phyloP scores from a whole-genome alignment of 2,113 vertebrate species.

The Tylochromis polylepis region DNA sequence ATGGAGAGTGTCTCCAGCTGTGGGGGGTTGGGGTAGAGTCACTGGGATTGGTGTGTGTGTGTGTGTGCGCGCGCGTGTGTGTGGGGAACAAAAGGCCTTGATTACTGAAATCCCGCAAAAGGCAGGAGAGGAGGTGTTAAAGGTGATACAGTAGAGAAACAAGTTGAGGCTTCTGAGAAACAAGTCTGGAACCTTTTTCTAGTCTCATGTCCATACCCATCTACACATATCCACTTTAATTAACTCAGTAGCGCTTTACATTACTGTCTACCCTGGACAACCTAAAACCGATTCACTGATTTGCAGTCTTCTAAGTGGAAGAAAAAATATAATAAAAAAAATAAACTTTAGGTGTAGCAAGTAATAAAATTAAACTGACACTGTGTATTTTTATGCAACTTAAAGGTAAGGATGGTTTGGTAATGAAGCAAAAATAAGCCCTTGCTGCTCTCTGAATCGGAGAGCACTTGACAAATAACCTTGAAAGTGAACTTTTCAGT shows the following conservation, averaged over 20 bases:
- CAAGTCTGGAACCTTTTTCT: constrained; percentile 16
- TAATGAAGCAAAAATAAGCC: not conserved
- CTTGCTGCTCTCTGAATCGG: not conserved
- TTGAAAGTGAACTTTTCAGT: constrained; percentile 43
- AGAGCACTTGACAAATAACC: constrained; percentile 27
- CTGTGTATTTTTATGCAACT: not conserved
- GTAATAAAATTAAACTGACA: not conserved
- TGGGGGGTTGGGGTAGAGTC: constrained; percentile 31
- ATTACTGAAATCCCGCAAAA: constrained; percentile 74
- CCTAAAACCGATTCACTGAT: fast-evolving
- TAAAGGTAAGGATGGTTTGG: no score
- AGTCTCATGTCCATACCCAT: constrained; percentile 57
- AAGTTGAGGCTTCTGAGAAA: constrained; percentile 42
- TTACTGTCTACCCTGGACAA: not conserved
- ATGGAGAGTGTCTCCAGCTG: not conserved
- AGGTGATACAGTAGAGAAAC: constrained; percentile 62
- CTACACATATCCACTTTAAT: constrained; percentile 55
- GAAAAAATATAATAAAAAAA: not conserved
- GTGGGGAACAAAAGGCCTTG: constrained; percentile 73
- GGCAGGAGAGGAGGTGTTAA: constrained; percentile 71
- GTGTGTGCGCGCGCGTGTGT: constrained; percentile 45
- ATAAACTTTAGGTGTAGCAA: not conserved
- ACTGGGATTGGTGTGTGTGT: constrained; percentile 50
- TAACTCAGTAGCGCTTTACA: constrained; percentile 27
- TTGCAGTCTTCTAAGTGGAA: not conserved